Conservation (phyloP, 2,113 vertebrate species). For the Sminthopsis crassicaudata region DNA sequence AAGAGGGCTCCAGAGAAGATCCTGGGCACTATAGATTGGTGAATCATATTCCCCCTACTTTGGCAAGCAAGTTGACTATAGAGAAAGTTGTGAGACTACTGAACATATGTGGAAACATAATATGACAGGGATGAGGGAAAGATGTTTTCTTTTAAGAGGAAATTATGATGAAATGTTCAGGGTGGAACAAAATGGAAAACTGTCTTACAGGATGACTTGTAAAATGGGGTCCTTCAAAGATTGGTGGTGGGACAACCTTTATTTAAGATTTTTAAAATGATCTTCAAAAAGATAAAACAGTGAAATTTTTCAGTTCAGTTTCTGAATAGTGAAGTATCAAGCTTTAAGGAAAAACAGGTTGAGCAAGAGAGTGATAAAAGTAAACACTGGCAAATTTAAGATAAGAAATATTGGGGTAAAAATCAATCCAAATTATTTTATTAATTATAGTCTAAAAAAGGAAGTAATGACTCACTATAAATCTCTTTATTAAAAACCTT, state of each 20-base stretch:
- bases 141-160: conserved; percentile 13
- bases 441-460: not conserved
- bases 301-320: not conserved
- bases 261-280: conserved; percentile 1
- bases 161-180: conserved; percentile 32
- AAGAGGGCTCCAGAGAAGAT: not conserved
- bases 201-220: not conserved
- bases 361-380: not conserved
- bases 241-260: not conserved
- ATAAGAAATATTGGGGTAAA: not conserved
- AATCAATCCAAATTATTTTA: not conserved
- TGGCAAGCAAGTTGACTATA: conserved; percentile 22
- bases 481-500: not conserved
- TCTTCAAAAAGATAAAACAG: not conserved
- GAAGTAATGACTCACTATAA: not conserved
- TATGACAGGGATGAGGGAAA: conserved; percentile 44
- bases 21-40: not conserved
- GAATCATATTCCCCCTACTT: not conserved
- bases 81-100: not conserved
- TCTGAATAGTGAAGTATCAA: not conserved
- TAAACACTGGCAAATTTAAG: not conserved
- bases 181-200: conserved; percentile 19
- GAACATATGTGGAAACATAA: conserved; percentile 42
- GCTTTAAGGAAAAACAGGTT: not conserved
- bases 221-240: not conserved